Base-by-base conservation (phyloP, 2,797 vertebrate species). In the Vipera latastei region DNA sequence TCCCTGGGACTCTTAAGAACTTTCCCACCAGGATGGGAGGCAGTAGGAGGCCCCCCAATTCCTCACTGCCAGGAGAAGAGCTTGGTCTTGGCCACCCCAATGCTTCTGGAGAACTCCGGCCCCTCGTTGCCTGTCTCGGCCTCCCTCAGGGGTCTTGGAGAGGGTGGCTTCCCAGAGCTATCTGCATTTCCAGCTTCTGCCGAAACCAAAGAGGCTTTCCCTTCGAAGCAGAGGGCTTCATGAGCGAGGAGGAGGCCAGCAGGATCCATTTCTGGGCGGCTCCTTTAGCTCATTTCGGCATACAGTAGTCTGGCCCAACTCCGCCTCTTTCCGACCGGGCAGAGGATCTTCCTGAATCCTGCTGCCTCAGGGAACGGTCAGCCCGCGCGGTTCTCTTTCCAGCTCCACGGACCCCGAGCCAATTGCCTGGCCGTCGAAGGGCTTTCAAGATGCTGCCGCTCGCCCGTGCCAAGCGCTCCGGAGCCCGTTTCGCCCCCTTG, bases 41-140 rank as follows among this genome's bases (percentile, higher is more conserved):
- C 73, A 22, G 20, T 38, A 12, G 18, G 73, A 48, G 8, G 3
- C 20, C 38, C 20, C 61, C 63, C 65, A 6, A 6, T 6, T 32
- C 65, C 14, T 38, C 11, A 11, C 11, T 22, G 20, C 38, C 4
- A 9, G 38, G 38, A 53, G 38, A 48, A 44, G 38, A 83, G 73
- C 73, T 83, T 83, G 69, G 3, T 32, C 32, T 38, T 20, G 38
- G 69, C 18, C 38, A 20, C 38, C 73, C 18, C 73, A 44, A 78
- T 44, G 8, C 3, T 22, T 9, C 7, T 22, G 20, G 73, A 9
- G 0, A 25, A 48, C 7, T 20, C 18, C 4, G 0, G 69, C 1
- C 38, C 38, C 32, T 38, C n/a, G n/a, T 73, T 38, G 65, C 14
- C 63, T 6, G 32, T 1, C 69, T 78, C 2, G 16, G 69, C 69